Percentiles rank a stretch among this genome's conserved stretches.
These are phyloP conservation scores for Scrobipalpa costella DNA, from an alignment of 2,888 invertebrate genomes.

Conservation along the genomic window DNA sequence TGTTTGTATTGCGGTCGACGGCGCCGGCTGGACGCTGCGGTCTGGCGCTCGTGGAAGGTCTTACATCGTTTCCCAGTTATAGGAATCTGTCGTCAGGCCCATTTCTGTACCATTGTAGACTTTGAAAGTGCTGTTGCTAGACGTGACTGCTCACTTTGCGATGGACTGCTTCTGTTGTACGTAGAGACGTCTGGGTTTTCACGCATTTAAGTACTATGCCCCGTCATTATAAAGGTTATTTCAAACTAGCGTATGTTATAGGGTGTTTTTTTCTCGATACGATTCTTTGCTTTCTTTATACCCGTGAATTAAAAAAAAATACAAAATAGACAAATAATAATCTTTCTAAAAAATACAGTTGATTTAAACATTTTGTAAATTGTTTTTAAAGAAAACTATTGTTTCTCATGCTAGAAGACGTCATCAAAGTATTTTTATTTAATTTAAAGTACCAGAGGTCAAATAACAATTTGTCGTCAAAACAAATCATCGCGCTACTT, in stretches of 20 bases:
- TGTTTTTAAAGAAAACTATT: too few species aligned
- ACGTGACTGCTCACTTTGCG: slow-evolving; percentile 7
- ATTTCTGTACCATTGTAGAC: slow-evolving; percentile 7
- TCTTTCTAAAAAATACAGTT: too few species aligned
- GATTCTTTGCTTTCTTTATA: too few species aligned
- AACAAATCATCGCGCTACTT: background rate
- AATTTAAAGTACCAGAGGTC: background rate
- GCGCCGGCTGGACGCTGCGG: slow-evolving; percentile 59
- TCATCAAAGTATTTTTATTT: too few species aligned
- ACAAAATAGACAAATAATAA: too few species aligned
- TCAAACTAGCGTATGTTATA: background rate
- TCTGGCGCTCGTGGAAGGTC: slow-evolving; percentile 48
- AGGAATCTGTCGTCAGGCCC: slow-evolving; percentile 24
- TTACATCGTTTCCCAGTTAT: slow-evolving; percentile 44
- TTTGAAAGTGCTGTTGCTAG: slow-evolving; percentile 6
- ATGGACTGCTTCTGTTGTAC: background rate
- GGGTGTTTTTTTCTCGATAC: too few species aligned
- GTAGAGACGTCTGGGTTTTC: slow-evolving; percentile 5
- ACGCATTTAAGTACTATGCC: background rate
- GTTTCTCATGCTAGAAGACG: too few species aligned
- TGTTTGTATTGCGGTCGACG: slow-evolving; percentile 40
- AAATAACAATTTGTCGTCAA: background rate
- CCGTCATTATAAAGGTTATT: background rate
- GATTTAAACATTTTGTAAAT: too few species aligned
- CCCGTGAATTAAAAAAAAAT: too few species aligned